Base-by-base conservation (phyloP, 92 coral and sea anemone genomes). In the Actinostola sp. region DNA sequence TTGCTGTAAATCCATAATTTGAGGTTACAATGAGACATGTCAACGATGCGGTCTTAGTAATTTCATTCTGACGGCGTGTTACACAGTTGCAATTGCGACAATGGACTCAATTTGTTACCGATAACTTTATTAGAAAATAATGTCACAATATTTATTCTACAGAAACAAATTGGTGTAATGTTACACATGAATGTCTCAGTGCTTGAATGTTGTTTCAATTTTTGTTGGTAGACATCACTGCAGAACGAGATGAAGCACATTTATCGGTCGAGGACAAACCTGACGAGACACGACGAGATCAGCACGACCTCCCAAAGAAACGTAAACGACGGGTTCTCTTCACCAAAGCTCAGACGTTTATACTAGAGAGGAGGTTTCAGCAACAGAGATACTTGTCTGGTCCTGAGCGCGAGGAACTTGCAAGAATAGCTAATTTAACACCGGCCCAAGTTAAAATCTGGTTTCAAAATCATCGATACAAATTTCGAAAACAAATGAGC, bases 381-480 rank as follows among this genome's bases (percentile, higher is more conserved):
- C 99, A 95, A 59, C 99, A 95, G 53, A 82, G 99, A 17, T 95
- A 95, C 49, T 82, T 95, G 8, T 95, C 99, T 9, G 99, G 97
- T 14, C 99, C 99, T 15, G 99, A 95, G 60, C 95, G 99, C 24
- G 99, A 95, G 55, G 97, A 95, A 54, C 76, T 95, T 48, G 99
- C 99, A 24, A 67, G 99, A 54, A 95, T 95, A 61, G 92, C 92
- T 31, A 88, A 93, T 46, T 76, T 95, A 29, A 95, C 99, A 15
- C 99, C 99, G 8, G 93, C 99, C 1, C 99, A 95, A 78, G 99
- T 95, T 25, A 95, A 95, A 76, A 95, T 95, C 29, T 95, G 99
- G 99, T 95, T 95, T 70, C 99, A 95, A 78, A 95, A 95, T 55
- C 99, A 95, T 79, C 91, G 99, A 57, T 95, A 95, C 81, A 95